Evolutionary conservation across 2,797 vertebrate genomes (phyloP).

Genomic region (Menidia menidia): DNA sequence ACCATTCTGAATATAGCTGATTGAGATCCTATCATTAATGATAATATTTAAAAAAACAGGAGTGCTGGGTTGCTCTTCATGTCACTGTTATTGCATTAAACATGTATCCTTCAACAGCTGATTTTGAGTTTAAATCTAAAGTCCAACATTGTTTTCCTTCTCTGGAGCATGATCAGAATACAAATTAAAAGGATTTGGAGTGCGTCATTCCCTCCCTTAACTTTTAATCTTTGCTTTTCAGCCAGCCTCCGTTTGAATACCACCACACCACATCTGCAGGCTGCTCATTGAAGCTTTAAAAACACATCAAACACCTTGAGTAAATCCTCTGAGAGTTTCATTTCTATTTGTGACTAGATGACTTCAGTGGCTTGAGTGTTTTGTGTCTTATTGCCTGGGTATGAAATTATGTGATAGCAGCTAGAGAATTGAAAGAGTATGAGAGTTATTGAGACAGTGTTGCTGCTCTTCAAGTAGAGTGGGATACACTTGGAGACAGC

Average conservation of each 20-base stretch:
- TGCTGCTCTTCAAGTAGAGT: slow-evolving; percentile 58
- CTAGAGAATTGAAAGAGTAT: slow-evolving; percentile 65
- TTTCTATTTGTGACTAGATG: slow-evolving; percentile 67
- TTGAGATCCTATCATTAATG: too few relatives aligned
- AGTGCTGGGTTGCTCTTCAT: too few relatives aligned
- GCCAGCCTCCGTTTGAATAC: slow-evolving; percentile 6
- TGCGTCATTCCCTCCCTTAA: not conserved
- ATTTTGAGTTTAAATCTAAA: not conserved
- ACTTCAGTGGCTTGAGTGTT: slow-evolving; percentile 65
- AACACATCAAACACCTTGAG: slow-evolving; percentile 56
- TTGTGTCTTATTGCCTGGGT: slow-evolving; percentile 59
- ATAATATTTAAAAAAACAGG: too few relatives aligned
- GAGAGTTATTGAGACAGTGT: slow-evolving; percentile 61
- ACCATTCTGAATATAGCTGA: too few relatives aligned
- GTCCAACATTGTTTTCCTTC: not conserved
- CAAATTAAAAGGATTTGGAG: not conserved
- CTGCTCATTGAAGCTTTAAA: slow-evolving; percentile 57
- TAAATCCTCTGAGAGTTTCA: slow-evolving; percentile 46
- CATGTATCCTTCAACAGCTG: not conserved
- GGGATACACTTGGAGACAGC: slow-evolving; percentile 64
- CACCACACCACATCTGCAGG: slow-evolving; percentile 4
- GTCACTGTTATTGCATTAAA: not conserved
- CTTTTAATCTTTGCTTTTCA: slow-evolving; percentile 13
- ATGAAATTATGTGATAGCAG: slow-evolving; percentile 70
- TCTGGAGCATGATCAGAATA: not conserved